Evolutionary conservation across 1,140 invertebrate species (phyloP).

Genomic region (Sycophaga agraensis): DNA sequence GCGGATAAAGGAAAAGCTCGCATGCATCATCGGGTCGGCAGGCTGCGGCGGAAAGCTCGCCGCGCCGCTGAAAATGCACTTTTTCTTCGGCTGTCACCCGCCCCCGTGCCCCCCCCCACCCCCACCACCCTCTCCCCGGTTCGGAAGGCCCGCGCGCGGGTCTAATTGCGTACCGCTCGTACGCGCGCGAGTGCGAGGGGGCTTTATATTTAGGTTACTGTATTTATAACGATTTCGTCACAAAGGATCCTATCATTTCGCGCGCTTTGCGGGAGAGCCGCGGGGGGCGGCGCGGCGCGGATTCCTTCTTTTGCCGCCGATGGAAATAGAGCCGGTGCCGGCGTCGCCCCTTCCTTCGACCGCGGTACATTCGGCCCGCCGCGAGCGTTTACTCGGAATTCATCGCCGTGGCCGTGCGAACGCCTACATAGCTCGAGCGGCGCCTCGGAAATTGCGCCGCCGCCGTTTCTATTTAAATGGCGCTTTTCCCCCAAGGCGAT

Average conservation of each 20-base stretch:
- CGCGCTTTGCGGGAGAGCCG: constrained; percentile 4
- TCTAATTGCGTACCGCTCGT: no score
- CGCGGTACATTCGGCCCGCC: neutral
- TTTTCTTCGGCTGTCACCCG: constrained; percentile 6
- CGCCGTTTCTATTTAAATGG: neutral
- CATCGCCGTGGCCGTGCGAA: constrained; percentile 11
- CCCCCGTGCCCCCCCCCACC: neutral
- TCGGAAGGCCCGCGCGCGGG: neutral
- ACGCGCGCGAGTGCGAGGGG: neutral
- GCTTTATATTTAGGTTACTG: constrained; percentile 18
- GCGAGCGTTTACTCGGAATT: constrained; percentile 6
- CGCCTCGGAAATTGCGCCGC: neutral
- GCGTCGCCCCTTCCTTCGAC: no score
- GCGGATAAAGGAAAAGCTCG: neutral
- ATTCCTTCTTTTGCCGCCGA: neutral
- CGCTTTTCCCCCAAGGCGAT: no score
- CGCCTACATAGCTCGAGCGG: neutral
- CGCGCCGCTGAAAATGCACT: neutral
- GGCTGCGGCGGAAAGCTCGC: neutral
- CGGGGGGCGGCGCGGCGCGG: neutral
- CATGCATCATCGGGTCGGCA: neutral
- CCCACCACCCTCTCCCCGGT: neutral
- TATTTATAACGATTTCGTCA: constrained; percentile 24
- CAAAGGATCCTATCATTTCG: constrained; percentile 12
- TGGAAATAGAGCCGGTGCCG: constrained; percentile 4